Conservation (phyloP, 2,113 vertebrate species). For the Conger conger region DNA sequence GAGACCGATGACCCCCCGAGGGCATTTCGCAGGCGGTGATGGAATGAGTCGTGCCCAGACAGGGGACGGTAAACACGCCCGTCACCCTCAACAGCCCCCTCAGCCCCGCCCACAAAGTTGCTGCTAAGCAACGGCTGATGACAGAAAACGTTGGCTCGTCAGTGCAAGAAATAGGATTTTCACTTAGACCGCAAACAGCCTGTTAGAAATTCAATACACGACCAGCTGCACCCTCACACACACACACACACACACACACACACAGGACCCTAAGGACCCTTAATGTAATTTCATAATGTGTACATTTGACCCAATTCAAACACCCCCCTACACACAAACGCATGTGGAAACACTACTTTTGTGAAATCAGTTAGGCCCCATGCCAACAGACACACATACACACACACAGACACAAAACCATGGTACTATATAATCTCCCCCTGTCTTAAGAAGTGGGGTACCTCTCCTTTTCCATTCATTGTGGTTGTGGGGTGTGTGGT, state of each 20-base stretch:
- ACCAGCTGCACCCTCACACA: background rate
- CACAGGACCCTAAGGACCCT: background rate
- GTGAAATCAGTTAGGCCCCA: background rate
- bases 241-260: background rate
- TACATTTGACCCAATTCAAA: too few relatives aligned
- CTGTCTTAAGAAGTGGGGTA: background rate
- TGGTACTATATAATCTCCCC: background rate
- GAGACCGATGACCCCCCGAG: background rate
- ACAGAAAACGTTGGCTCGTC: background rate
- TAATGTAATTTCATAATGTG: background rate
- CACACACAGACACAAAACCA: background rate
- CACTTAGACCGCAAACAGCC: background rate
- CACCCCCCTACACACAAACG: background rate
- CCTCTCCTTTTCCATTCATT: background rate
- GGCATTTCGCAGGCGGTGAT: background rate
- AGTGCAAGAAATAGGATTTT: background rate
- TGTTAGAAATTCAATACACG: too few relatives aligned
- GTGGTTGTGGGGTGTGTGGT: background rate
- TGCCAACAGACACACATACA: background rate
- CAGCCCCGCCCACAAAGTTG: background rate
- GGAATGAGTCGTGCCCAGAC: background rate
- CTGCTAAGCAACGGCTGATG: background rate
- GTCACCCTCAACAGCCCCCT: background rate
- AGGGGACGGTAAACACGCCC: background rate
- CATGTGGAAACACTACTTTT: too few relatives aligned